Conservation (phyloP, 2,113 vertebrate species). For the Ivindomyrus marchei region DNA sequence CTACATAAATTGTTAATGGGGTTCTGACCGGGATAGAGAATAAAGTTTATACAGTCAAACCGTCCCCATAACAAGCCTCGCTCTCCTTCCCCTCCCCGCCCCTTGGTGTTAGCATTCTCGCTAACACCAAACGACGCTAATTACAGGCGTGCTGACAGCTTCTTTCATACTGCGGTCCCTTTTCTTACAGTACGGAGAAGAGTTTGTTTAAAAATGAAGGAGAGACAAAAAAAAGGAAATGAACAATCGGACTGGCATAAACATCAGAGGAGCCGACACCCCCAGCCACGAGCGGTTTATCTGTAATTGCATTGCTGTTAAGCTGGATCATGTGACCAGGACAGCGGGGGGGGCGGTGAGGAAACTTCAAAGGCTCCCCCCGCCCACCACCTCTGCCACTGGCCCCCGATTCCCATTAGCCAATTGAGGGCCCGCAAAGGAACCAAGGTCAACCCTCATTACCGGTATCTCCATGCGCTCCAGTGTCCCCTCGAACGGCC, state of each 20-base stretch:
- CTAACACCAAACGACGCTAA: slow-evolving; percentile 35
- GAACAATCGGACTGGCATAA: slow-evolving; percentile 10
- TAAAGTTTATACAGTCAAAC: slow-evolving; percentile 54
- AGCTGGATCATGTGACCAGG: slow-evolving; percentile 33
- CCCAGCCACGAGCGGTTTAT: slow-evolving; percentile 24
- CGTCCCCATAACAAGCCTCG: slow-evolving; percentile 46
- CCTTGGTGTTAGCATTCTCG: background rate
- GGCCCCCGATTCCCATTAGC: background rate
- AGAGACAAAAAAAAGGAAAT: background rate
- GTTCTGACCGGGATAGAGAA: slow-evolving; percentile 45
- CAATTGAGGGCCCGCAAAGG: background rate
- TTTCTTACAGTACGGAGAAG: background rate
- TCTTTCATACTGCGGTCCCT: background rate
- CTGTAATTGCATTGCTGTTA: slow-evolving; percentile 39
- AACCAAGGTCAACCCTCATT: background rate
- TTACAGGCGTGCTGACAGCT: slow-evolving; percentile 46
- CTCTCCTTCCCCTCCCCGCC: slow-evolving; percentile 17
- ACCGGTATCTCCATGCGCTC: background rate
- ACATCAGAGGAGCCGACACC: slow-evolving; percentile 32
- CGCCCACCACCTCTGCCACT: slow-evolving; percentile 16
- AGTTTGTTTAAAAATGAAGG: background rate
- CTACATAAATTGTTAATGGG: slow-evolving; percentile 51
- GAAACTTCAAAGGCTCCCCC: slow-evolving; percentile 24
- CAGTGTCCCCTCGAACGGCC: background rate
- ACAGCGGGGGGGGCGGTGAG: background rate